phyloP scores from a whole-genome alignment of 2,797 vertebrate species.

The Coendou prehensilis region DNA sequence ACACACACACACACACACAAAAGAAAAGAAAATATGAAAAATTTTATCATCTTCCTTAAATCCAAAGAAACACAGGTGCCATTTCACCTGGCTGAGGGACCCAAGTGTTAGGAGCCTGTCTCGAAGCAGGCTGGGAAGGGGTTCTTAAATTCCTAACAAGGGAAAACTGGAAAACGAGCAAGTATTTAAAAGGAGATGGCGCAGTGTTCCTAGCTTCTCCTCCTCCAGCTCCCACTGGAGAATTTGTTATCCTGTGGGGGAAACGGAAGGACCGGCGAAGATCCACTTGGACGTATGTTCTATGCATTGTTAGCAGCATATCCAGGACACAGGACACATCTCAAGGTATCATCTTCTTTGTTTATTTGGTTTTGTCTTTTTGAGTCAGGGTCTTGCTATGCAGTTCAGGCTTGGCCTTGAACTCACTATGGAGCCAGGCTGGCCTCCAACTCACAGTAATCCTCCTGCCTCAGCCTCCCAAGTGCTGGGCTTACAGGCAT shows the following conservation, averaged over 20 bases:
- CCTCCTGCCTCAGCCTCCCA: neutral
- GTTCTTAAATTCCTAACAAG: too few relatives aligned
- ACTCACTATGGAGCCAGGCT: neutral
- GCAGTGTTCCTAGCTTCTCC: too few relatives aligned
- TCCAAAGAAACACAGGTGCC: neutral
- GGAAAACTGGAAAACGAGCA: neutral
- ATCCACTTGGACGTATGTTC: neutral
- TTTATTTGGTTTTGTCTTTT: neutral
- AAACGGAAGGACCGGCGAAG: neutral
- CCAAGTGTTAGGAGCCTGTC: too few relatives aligned
- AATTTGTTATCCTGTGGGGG: too few relatives aligned
- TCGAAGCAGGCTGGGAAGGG: too few relatives aligned
- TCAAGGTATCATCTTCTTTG: neutral
- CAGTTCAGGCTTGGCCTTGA: neutral
- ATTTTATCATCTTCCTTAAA: neutral
- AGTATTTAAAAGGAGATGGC: neutral
- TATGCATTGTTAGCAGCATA: accelerated
- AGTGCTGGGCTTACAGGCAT: neutral
- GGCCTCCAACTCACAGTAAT: neutral
- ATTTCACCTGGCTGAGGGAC: accelerated
- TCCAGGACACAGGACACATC: too few relatives aligned
- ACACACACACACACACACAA: neutral
- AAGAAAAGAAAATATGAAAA: too few relatives aligned
- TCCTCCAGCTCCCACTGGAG: too few relatives aligned
- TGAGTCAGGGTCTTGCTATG: neutral